Evolutionary conservation across 2,113 vertebrate species (phyloP), one percentile per base, ranked within the genome.

Genomic region (Dolichallabes microphthalmus): DNA sequence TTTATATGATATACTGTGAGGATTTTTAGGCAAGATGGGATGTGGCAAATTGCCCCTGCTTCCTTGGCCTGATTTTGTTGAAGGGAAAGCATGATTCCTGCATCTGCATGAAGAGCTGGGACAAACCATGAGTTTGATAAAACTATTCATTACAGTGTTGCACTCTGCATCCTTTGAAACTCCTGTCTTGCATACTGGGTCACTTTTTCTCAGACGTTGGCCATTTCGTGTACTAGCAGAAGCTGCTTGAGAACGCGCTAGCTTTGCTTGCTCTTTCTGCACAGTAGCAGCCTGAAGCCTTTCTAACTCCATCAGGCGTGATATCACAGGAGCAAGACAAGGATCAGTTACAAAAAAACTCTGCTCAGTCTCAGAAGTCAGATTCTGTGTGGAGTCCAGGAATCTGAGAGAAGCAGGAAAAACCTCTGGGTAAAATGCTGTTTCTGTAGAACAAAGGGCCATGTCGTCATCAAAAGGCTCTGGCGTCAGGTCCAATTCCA

Each of bases 251-350:
- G 85, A 77, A 53, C 87, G 57, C 1, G 58, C 66, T 12, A 58
- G 73, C 61, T 79, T 90, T n/a, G 17, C 82, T 80, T 66, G 86
- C 57, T 91, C 90, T 82, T 69, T 89, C 83, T 88, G 83, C 64
- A 90, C 73, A 9, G 90, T 91, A 3, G 86, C 88, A 35, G 30
- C 68, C 77, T 89, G 88, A 78, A 91, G 85, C 69, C 53, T 87
- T 79, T 89, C 87, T 71, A 91, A 66, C 75, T 88, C 85, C 4
- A 84, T 45, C 64, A 91, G 63, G 6, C 89, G 89, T 30, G 82
- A 77, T 25, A 84, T 87, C 30, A 90, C 30, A 25, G 87, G 83
- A 82, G 61, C 55, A 39, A 91, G 50, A 60, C 80, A 88, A 58
- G 90, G 85, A 35, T 89, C 89, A 0, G 11, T 32, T 27, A 52